Base-by-base conservation (phyloP, 1,140 invertebrate species). In the Wasmannia auropunctata region DNA sequence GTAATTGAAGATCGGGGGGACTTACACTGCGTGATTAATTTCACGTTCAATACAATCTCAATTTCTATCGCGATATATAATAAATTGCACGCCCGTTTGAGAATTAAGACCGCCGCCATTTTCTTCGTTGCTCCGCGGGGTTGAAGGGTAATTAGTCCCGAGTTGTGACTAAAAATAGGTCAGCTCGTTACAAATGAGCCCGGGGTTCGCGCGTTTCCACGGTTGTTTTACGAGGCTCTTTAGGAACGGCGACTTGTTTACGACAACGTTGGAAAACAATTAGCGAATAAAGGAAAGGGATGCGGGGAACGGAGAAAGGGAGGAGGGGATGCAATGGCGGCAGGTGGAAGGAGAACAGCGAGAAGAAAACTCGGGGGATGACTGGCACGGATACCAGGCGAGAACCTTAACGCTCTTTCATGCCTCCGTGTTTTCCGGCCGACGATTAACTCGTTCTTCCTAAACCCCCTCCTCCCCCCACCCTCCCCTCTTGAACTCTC, bases 381-480 rank as follows among this genome's bases (percentile, higher is more conserved):
- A 63, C 49, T 81, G 70, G 65, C 83, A 56, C 67, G 31, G 65
- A 25, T 60, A 58, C 43, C 54, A 19, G 25, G 72, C 11, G 70
- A 67, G 76, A 88, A 86, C 43, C 67, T 86, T 86, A 87, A 87
- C 80, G 76, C 83, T 60, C 75, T 83, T 86, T 89, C 80, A 63
- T n/a, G 11, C 25, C 7, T 67, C 63, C 62, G 84, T 85, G 83
- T 89, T 91, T 43, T 88, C 81, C 84, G 81, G 58, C 49, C 46
- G 63, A 63, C 91, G 86, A 90, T 91, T 88, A 91, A 90, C 88
- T 91, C 86, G 90, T 88, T 88, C 34, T 81, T 76, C 81, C 72
- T n/a, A n/a, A n/a, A 40, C 37, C 19, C 19, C 7, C 28, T 28
- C 19, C 19, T 22, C 4, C 16, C 8, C 37, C 19, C 19, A 7